Percentiles rank a stretch among this genome's conserved stretches.
Evolutionary conservation across 2,888 invertebrate genomes (phyloP).

Genomic region (Listrodromus nycthemerus): DNA sequence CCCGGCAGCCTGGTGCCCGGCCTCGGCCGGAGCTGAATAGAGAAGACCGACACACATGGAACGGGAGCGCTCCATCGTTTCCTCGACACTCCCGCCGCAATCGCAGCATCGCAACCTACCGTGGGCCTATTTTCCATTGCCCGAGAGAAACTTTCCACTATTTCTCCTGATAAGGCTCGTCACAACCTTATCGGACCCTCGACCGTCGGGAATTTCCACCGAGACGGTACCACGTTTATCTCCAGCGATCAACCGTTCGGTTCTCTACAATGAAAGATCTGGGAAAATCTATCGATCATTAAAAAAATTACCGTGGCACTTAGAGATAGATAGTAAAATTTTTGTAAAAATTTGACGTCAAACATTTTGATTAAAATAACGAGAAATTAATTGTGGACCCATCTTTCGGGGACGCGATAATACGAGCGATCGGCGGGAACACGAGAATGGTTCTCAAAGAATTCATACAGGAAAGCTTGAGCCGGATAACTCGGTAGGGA

Average conservation of each 20-base stretch:
- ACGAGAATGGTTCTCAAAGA: constrained; percentile 69
- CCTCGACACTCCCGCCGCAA: constrained; percentile 3
- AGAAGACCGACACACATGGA: not conserved
- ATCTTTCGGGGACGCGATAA: constrained; percentile 1
- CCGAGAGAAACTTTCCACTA: not conserved
- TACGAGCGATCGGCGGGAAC: constrained; percentile 33
- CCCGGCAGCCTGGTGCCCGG: constrained; percentile 58
- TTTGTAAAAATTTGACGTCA: not conserved
- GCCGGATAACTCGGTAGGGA: constrained; percentile 52
- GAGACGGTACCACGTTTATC: not conserved
- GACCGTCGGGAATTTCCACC: not conserved
- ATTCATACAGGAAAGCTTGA: constrained; percentile 4
- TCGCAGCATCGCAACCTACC: not conserved
- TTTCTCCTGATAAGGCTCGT: not conserved
- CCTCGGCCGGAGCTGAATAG: constrained; percentile 27
- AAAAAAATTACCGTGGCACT: too few relatives aligned
- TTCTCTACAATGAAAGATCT: not conserved
- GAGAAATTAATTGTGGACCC: too few relatives aligned
- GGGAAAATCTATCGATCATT: too few relatives aligned
- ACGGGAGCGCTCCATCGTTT: constrained; percentile 3
- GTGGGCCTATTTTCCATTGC: not conserved
- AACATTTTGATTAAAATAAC: too few relatives aligned
- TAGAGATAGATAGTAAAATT: too few relatives aligned
- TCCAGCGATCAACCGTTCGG: not conserved
- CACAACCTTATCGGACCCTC: not conserved